Percentiles rank a stretch among this genome's conserved stretches.
These are phyloP conservation scores for Caretta caretta DNA, from an alignment of 2,113 vertebrate species.

Conservation along the genomic window DNA sequence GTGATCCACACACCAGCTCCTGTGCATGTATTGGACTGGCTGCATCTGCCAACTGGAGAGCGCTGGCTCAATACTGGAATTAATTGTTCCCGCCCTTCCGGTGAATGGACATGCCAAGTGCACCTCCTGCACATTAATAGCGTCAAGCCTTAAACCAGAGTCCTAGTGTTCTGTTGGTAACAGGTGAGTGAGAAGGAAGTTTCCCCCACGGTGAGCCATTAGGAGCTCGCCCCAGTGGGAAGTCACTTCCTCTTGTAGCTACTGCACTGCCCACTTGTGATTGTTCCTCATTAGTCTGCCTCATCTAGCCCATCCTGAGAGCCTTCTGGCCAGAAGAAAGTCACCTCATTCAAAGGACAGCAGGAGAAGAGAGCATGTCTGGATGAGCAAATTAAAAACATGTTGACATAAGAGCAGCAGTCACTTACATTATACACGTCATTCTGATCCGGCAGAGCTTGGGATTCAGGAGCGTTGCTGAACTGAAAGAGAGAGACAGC, in stretches of 20 bases:
- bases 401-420: accelerated
- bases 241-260: not conserved
- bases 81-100: not conserved
- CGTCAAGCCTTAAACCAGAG: not conserved
- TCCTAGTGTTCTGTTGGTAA: not conserved
- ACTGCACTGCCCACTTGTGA: not conserved
- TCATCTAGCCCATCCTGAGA: not conserved
- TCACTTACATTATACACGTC: constrained; percentile 70
- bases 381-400: not conserved
- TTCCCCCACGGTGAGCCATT: not conserved
- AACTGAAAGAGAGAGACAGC: constrained; percentile 61
- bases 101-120: not conserved
- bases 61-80: not conserved
- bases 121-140: not conserved
- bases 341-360: not conserved
- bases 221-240: not conserved
- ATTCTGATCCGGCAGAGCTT: not conserved
- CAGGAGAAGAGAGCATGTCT: not conserved
- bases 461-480: not conserved
- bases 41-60: not conserved
- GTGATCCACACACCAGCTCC: not conserved
- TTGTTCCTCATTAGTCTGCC: not conserved
- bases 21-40: not conserved
- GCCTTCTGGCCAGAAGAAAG: not conserved
- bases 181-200: no score